Conservation (phyloP, 64 coral and sea anemone genomes). For the Dendrophyllia cribrosa region DNA sequence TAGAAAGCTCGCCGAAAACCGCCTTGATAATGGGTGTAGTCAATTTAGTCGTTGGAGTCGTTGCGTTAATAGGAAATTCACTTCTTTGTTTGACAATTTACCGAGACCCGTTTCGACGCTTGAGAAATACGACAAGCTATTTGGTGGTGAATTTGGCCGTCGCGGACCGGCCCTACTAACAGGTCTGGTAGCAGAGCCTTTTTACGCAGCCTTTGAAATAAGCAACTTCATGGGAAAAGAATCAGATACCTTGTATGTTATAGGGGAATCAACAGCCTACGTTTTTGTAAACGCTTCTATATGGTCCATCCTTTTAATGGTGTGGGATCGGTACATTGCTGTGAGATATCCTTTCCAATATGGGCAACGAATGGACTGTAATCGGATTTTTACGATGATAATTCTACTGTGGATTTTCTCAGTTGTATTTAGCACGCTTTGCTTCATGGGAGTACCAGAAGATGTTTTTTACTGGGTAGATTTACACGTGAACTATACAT, state of each 20-base stretch:
- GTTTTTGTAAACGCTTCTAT: slow-evolving; percentile 12
- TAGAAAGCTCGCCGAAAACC: not conserved
- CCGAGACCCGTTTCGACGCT: not conserved
- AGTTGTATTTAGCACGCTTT: not conserved
- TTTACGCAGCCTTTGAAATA: slow-evolving; percentile 13
- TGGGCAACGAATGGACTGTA: not conserved
- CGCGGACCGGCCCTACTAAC: slow-evolving; percentile 9
- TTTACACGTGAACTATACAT: slow-evolving; percentile 5
- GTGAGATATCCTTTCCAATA: slow-evolving; percentile 1
- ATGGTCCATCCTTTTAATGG: not conserved
- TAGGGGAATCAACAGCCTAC: slow-evolving; percentile 16
- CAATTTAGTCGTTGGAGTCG: not conserved
- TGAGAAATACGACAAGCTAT: not conserved
- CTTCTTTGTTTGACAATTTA: slow-evolving; percentile 6
- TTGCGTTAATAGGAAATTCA: not conserved
- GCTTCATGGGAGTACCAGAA: slow-evolving; percentile 11
- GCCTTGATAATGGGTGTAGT: not conserved
- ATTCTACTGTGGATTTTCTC: not conserved
- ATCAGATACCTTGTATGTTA: not conserved
- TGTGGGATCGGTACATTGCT: not conserved
- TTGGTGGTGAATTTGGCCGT: slow-evolving; percentile 8
- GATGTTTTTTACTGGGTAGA: slow-evolving; percentile 21
- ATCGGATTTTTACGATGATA: not conserved
- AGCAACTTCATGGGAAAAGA: slow-evolving; percentile 26
- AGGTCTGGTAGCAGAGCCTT: slow-evolving; percentile 3